These are phyloP conservation scores for Drosophila tanythrix DNA, from an alignment of 2,888 invertebrate genomes.

Conservation along the genomic window DNA sequence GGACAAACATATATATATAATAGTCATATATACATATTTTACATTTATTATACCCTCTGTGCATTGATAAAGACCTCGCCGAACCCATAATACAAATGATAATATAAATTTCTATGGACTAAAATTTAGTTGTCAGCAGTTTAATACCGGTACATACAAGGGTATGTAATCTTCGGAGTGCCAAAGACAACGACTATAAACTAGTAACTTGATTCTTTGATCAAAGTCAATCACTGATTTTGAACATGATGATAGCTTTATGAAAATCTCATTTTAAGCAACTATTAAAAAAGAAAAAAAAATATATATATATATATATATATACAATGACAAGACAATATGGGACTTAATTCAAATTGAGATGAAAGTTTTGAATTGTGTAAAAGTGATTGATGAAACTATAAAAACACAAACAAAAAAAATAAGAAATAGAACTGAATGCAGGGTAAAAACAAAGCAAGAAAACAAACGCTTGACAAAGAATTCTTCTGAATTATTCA, in stretches of 20 bases:
- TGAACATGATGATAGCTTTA: not conserved
- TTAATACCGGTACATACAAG: not conserved
- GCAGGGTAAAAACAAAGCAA: constrained; percentile 11
- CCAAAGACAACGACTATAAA: not conserved
- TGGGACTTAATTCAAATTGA: constrained; percentile 20
- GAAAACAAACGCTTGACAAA: constrained; percentile 1
- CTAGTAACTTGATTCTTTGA: not conserved
- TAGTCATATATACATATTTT: not conserved
- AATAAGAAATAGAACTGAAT: constrained; percentile 14
- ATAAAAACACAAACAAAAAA: not conserved
- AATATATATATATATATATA: not conserved
- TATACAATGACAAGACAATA: not conserved
- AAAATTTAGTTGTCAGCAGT: not conserved
- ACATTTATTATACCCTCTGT: not conserved
- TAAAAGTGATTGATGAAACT: constrained; percentile 19
- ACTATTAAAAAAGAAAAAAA: too few species aligned
- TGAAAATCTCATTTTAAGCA: not conserved
- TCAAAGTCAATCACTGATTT: not conserved
- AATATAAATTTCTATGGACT: not conserved
- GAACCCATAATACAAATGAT: not conserved
- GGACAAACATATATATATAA: not conserved
- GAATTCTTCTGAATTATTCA: constrained; percentile 10
- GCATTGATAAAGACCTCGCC: not conserved
- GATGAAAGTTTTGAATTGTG: constrained; percentile 34
- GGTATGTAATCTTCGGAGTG: not conserved